phyloP scores from a whole-genome alignment of 1,140 invertebrate genomes.

The Philotrypesis tridentata region DNA sequence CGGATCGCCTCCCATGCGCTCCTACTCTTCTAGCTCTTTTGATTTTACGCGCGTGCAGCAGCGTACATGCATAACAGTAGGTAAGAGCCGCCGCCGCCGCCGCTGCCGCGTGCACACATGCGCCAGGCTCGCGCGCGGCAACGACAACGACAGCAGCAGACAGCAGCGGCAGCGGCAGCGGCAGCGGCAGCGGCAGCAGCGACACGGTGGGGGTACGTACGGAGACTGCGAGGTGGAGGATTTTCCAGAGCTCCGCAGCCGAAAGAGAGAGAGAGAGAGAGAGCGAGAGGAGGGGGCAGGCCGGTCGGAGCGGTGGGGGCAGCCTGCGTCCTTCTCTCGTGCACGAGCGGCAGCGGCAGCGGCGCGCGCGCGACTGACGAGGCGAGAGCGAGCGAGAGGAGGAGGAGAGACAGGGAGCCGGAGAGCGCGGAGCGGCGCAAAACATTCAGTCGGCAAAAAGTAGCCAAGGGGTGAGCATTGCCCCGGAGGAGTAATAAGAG shows the following conservation, averaged over 20 bases:
- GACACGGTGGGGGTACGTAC: slow-evolving; percentile 31
- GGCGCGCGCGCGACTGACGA: slow-evolving; percentile 49
- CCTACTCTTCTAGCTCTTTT: slow-evolving; percentile 19
- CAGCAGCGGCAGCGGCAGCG: not conserved
- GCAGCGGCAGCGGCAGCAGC: not conserved
- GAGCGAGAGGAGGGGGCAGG: not conserved
- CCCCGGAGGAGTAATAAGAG: slow-evolving; percentile 56
- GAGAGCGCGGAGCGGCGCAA: slow-evolving; percentile 64
- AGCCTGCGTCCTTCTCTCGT: no score
- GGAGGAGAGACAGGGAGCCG: slow-evolving; percentile 5
- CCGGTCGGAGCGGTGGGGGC: slow-evolving; percentile 60
- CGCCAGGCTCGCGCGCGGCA: no score
- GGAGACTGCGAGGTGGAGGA: not conserved
- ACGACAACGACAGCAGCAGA: no score
- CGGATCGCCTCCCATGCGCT: slow-evolving; percentile 51
- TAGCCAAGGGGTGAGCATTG: slow-evolving; percentile 74
- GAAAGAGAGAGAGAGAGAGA: slow-evolving; percentile 43
- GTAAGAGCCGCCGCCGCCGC: no score
- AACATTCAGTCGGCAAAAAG: slow-evolving; percentile 76
- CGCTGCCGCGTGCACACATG: no score
- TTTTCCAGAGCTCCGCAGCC: slow-evolving; percentile 17
- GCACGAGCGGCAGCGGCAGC: slow-evolving; percentile 13
- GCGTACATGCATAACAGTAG: no score
- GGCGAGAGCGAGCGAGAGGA: not conserved
- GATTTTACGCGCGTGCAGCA: not conserved